Percentiles rank a stretch among this genome's conserved stretches.
These are phyloP conservation scores for Hypotaenidia okinawae DNA, from an alignment of 2,797 vertebrate species.

Conservation along the genomic window DNA sequence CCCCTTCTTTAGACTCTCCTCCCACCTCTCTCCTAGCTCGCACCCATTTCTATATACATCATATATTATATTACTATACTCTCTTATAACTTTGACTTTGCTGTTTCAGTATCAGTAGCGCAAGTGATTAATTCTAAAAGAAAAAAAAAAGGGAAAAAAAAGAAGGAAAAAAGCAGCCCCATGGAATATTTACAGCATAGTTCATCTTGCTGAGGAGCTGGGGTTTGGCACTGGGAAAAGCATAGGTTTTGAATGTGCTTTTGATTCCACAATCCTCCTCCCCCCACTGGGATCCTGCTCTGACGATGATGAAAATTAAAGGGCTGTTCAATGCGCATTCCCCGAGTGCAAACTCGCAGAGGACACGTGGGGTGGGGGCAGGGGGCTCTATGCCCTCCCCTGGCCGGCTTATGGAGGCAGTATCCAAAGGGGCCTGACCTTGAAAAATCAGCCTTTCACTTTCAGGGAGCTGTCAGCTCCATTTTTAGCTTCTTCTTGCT, in stretches of 20 bases:
- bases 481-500: neutral
- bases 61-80: constrained; percentile 74
- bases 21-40: constrained; percentile 19
- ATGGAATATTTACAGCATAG: constrained; percentile 27
- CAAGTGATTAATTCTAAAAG: constrained; percentile 8
- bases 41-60: constrained; percentile 22
- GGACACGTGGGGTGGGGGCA: fast-evolving
- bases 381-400: neutral
- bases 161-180: neutral
- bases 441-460: neutral
- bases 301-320: neutral
- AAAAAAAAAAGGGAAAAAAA: neutral
- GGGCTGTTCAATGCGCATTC: neutral
- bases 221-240: constrained; percentile 44
- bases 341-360: neutral
- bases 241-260: constrained; percentile 27
- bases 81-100: constrained; percentile 49
- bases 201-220: constrained; percentile 29
- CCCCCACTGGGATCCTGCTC: neutral
- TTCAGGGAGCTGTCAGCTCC: neutral
- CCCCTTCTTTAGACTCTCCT: constrained; percentile 3
- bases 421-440: neutral
- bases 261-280: constrained; percentile 36
- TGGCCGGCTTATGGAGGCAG: neutral
- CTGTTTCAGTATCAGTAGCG: constrained; percentile 41